Conservation (phyloP, 1,140 invertebrate species). For the Monomorium pharaonis region DNA sequence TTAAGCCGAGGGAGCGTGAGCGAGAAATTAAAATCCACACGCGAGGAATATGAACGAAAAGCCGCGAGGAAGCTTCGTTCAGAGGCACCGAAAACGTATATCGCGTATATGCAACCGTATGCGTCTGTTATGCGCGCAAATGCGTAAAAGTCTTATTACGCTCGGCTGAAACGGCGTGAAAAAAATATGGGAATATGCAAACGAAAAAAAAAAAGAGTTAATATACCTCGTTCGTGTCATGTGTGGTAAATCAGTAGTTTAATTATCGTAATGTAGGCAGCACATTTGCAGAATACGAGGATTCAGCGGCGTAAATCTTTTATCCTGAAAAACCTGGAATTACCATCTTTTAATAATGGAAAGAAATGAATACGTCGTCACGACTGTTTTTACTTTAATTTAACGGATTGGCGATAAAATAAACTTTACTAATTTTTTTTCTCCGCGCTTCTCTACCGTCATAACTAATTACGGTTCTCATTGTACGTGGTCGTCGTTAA, state of each 20-base stretch:
- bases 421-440: neutral
- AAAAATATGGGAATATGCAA: neutral
- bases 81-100: neutral
- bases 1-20: neutral
- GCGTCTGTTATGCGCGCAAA: neutral
- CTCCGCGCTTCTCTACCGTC: neutral
- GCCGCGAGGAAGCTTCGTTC: neutral
- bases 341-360: neutral
- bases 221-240: neutral
- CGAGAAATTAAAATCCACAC: constrained; percentile 31
- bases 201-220: neutral
- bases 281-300: neutral
- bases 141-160: neutral
- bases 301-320: neutral
- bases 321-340: neutral
- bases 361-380: neutral
- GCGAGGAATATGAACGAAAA: neutral
- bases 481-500: neutral
- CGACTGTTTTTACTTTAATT: constrained; percentile 4
- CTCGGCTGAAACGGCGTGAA: neutral
- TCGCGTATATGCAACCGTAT: neutral
- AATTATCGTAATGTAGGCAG: neutral
- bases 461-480: neutral
- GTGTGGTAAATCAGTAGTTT: neutral
- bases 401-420: neutral